Evolutionary conservation across 1,140 invertebrate species (phyloP), one percentile per base, ranked within the genome.

Genomic region (Mylabris phalerata): DNA sequence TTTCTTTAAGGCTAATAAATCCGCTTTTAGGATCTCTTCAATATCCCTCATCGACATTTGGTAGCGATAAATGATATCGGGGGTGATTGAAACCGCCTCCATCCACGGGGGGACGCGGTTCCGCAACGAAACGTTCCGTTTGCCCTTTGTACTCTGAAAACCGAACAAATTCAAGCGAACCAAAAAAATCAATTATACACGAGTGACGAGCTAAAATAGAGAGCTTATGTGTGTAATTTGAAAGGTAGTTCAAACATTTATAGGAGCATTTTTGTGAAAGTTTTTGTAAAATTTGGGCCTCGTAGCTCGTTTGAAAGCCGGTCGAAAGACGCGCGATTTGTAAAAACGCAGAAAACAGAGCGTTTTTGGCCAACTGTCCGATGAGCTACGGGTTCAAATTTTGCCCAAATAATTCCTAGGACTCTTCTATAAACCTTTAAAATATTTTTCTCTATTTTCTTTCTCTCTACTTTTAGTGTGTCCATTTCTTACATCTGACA

Each of bases 1-100:
- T 3, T 71, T 73, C 58, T 79, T 79, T n/a, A 89, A 74, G 40
- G 76, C 73, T 38, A 83, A 73, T 61, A 82, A 76, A 67, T 90
- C 87, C 19, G 77, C 70, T 57, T 79, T 69, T 0, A 90, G 72
- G 1, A 88, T 80, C 48, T 88, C 84, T n/a, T 81, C 78, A 32
- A 86, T 57, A 3, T 78, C 76, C 60, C 80, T 82, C 0, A 79
- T 73, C 11, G 75, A 65, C 39, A 89, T 72, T 73, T 88, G 84
- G 65, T 89, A 89, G 46, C 82, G 77, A 61, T 83, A 88, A 3
- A 86, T 79, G 5, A 88, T 68, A 58, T 89, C 82, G 5, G 84
- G 78, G 1, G 84, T 86, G 19, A 84, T 71, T 7, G 78, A 71
- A 1, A 87, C 79, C 40, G 80, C 75, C 49, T 86, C 80, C 66